Conservation (phyloP, 2,113 vertebrate genomes). For the Chamaea fasciata region DNA sequence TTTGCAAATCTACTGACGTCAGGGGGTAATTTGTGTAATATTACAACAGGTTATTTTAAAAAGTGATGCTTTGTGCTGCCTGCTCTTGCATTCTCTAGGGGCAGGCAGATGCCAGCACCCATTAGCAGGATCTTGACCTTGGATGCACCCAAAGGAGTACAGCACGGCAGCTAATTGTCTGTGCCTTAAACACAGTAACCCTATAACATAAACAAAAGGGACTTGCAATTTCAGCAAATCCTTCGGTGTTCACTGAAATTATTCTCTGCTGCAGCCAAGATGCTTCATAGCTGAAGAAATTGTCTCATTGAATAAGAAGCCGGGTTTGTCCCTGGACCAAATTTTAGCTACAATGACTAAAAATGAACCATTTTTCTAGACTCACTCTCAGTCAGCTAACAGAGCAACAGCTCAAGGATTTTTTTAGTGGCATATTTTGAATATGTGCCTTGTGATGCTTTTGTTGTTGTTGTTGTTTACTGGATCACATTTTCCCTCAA, state of each 20-base stretch:
- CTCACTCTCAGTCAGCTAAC: background rate
- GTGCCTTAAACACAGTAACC: background rate
- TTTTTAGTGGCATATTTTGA: background rate
- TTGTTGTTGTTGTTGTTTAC: background rate
- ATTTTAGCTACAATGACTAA: background rate
- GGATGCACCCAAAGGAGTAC: background rate
- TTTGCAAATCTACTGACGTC: background rate
- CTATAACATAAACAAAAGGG: background rate
- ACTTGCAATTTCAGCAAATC: background rate
- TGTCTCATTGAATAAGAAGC: background rate
- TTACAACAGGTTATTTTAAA: background rate
- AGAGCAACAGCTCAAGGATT: background rate
- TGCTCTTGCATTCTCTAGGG: background rate
- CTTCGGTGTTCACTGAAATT: background rate
- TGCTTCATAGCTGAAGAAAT: background rate
- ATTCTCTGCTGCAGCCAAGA: background rate
- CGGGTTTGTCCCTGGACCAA: background rate
- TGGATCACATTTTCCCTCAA: background rate
- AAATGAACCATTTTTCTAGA: background rate
- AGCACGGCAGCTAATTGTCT: background rate
- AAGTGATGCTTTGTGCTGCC: background rate
- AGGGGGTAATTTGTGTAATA: background rate
- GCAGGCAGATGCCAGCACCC: background rate
- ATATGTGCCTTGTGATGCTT: background rate
- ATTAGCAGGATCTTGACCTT: background rate